Percentiles rank a stretch among this genome's conserved stretches.
Conservation (phyloP, 2,797 vertebrate species). For the Ambastaia sidthimunki region DNA sequence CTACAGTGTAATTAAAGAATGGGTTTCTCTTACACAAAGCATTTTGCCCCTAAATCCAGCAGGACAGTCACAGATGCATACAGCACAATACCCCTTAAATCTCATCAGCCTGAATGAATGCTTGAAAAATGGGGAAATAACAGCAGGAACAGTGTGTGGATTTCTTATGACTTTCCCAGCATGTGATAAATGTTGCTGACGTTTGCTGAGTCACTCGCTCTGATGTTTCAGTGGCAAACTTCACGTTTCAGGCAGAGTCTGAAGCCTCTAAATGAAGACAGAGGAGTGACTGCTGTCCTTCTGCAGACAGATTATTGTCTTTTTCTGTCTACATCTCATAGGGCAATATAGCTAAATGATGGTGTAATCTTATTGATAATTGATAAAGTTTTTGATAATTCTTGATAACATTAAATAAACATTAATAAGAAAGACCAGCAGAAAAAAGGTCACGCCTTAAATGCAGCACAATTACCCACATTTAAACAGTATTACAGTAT, state of each 20-base stretch:
- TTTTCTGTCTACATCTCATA: neutral
- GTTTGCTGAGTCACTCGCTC: conserved; percentile 37
- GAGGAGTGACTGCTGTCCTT: neutral
- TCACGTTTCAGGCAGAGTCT: conserved; percentile 63
- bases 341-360: no score
- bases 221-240: conserved; percentile 67
- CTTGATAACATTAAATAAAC: no score
- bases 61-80: conserved; percentile 29
- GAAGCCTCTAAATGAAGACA: conserved; percentile 12
- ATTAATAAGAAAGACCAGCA: no score
- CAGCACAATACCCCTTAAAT: conserved; percentile 40
- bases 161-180: conserved; percentile 36
- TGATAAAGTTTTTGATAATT: no score
- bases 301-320: neutral
- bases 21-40: conserved; percentile 29
- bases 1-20: conserved; percentile 33
- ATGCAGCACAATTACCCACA: no score
- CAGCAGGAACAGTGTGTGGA: conserved; percentile 17
- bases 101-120: conserved; percentile 45
- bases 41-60: neutral
- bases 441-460: no score
- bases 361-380: no score
- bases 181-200: conserved; percentile 26
- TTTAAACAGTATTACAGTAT: no score
- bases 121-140: no score